These are phyloP conservation scores for Philopedon plagiatum DNA, from an alignment of 2,888 invertebrate genomes.

Conservation along the genomic window DNA sequence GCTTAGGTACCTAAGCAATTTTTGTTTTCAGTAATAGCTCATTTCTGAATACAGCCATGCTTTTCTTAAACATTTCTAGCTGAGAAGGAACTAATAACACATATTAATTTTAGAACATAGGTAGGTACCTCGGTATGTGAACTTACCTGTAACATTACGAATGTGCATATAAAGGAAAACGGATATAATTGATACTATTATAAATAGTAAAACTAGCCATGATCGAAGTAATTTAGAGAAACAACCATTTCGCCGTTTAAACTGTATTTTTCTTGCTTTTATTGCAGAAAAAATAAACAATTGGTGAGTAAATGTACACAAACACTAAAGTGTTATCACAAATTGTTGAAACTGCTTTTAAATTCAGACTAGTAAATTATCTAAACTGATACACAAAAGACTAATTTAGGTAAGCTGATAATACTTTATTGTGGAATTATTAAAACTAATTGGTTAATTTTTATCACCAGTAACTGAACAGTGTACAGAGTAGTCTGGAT, in stretches of 20 bases:
- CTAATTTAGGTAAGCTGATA: constrained; percentile 14
- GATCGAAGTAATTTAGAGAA: constrained; percentile 34
- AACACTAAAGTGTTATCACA: neutral
- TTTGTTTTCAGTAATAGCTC: no score
- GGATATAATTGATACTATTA: constrained; percentile 20
- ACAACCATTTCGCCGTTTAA: constrained; percentile 45
- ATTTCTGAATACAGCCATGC: no score
- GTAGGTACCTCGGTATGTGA: no score
- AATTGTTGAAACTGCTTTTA: neutral
- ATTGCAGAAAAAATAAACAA: neutral
- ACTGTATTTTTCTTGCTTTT: constrained; percentile 30
- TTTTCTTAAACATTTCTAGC: no score
- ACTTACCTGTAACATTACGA: constrained; percentile 39
- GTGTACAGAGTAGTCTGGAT: no score
- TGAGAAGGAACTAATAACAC: no score
- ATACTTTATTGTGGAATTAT: constrained; percentile 16
- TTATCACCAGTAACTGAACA: neutral
- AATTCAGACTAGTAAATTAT: constrained; percentile 4
- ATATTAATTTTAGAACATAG: no score
- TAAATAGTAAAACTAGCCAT: constrained; percentile 40
- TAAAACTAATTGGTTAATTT: neutral
- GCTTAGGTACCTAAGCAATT: no score
- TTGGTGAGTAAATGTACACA: neutral
- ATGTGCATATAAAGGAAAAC: constrained; percentile 34
- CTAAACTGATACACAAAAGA: constrained; percentile 22